Evolutionary conservation across 37 sponge, comb jelly and placozoan genomes (phyloP).

Genomic region (Beroe forskalii): DNA sequence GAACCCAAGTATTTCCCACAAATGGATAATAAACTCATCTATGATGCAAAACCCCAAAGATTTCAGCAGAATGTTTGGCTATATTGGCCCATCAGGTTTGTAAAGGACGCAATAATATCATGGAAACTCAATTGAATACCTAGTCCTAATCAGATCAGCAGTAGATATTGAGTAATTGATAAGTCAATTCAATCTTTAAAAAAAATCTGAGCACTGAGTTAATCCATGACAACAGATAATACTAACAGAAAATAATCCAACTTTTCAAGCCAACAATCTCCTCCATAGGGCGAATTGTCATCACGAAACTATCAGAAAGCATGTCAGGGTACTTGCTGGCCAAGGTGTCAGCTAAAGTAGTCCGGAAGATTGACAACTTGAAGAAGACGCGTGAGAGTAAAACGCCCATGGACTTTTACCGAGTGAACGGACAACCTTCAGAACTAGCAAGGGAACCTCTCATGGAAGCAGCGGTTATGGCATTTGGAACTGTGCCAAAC

Average conservation of each 20-base stretch:
- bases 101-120: background rate
- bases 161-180: too few species aligned
- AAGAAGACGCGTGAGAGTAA: background rate
- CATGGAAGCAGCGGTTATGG: conserved; percentile 23
- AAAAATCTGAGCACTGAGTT: too few species aligned
- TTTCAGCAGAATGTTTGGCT: conserved; percentile 51
- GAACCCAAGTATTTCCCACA: conserved; percentile 17
- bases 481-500: conserved; percentile 10
- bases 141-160: too few species aligned
- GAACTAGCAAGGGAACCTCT: conserved; percentile 1
- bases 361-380: conserved; percentile 41
- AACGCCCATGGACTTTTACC: conserved; percentile 30
- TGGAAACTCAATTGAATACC: too few species aligned
- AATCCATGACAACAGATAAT: too few species aligned
- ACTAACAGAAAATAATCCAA: too few species aligned
- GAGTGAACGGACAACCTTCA: conserved; percentile 23
- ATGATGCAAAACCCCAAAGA: conserved; percentile 48
- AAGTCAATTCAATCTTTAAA: too few species aligned
- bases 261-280: too few species aligned
- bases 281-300: conserved; percentile 7
- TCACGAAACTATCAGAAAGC: conserved; percentile 37
- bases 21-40: conserved; percentile 49
- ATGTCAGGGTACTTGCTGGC: conserved; percentile 50
- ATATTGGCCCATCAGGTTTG: conserved; percentile 59
- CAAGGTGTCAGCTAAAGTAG: conserved; percentile 31